Evolutionary conservation across 1,140 invertebrate species (phyloP).

Genomic region (Drosophila takahashii): DNA sequence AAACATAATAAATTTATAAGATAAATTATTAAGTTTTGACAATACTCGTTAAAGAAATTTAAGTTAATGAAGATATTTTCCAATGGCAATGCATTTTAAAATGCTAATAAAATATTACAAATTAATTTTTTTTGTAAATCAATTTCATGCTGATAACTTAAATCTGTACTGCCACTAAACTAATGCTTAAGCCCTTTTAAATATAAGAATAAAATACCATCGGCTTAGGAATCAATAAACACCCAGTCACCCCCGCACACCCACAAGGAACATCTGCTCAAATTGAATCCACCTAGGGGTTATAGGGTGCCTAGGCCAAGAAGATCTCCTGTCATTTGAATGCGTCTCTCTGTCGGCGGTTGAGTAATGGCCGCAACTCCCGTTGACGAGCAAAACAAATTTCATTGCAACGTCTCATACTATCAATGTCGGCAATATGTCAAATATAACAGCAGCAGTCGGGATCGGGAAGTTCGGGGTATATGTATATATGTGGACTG

Average conservation of each 20-base stretch:
- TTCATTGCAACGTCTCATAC: slow-evolving; percentile 76
- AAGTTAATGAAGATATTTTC: too few relatives aligned
- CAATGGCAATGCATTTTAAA: too few relatives aligned
- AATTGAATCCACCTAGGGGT: slow-evolving; percentile 18
- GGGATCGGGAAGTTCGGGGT: slow-evolving; percentile 5
- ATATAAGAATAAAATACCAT: too few relatives aligned
- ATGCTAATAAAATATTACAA: too few relatives aligned
- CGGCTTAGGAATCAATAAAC: too few relatives aligned
- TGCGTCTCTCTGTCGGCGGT: slow-evolving; percentile 37
- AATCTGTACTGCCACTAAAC: too few relatives aligned
- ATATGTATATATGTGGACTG: slow-evolving; percentile 4
- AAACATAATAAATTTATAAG: too few relatives aligned
- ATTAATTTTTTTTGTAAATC: too few relatives aligned
- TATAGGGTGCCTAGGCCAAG: neutral
- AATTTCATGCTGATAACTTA: too few relatives aligned
- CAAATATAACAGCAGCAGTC: slow-evolving; percentile 67
- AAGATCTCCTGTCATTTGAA: slow-evolving; percentile 31
- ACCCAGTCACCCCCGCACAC: neutral
- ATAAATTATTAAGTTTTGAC: too few relatives aligned
- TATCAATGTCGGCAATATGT: slow-evolving; percentile 81
- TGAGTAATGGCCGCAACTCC: slow-evolving; percentile 67
- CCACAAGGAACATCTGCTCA: slow-evolving; percentile 21
- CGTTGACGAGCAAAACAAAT: slow-evolving; percentile 79
- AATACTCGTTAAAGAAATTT: too few relatives aligned
- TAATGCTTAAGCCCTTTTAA: too few relatives aligned